Percentiles rank a stretch among this genome's conserved stretches.
These are phyloP conservation scores for Lordiphosa fenestrarum DNA, from an alignment of 2,888 invertebrate species.

Conservation along the genomic window DNA sequence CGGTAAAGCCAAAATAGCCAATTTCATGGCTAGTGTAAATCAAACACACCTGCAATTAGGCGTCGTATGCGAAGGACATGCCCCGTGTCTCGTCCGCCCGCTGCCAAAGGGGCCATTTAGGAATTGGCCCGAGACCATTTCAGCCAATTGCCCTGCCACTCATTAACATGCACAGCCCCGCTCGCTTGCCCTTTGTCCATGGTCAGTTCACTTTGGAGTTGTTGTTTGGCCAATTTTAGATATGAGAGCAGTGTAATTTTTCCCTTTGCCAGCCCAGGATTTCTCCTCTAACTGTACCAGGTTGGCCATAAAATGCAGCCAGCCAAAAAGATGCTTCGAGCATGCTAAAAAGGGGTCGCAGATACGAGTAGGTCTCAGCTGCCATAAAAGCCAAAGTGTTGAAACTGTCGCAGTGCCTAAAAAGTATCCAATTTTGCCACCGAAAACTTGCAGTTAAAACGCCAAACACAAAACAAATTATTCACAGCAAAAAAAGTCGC, in stretches of 20 bases:
- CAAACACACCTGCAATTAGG: slow-evolving; percentile 71
- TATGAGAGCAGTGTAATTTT: slow-evolving; percentile 46
- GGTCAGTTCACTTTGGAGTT: slow-evolving; percentile 6
- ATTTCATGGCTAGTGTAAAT: slow-evolving; percentile 70
- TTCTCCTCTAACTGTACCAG: slow-evolving; percentile 32
- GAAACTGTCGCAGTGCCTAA: slow-evolving; percentile 58
- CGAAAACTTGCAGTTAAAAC: slow-evolving; percentile 59
- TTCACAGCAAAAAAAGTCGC: slow-evolving; percentile 23
- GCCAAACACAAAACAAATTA: slow-evolving; percentile 23
- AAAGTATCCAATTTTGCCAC: slow-evolving; percentile 44
- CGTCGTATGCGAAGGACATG: slow-evolving; percentile 16
- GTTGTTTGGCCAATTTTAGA: slow-evolving; percentile 36
- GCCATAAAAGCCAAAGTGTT: slow-evolving; percentile 61
- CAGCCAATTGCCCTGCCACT: slow-evolving; percentile 59
- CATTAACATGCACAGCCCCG: slow-evolving; percentile 61
- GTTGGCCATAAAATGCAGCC: slow-evolving; percentile 60
- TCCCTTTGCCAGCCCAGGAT: slow-evolving; percentile 3
- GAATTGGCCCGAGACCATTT: slow-evolving; percentile 54
- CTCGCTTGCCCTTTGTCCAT: slow-evolving; percentile 16
- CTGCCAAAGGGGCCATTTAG: slow-evolving; percentile 25
- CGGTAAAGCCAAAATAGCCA: slow-evolving; percentile 64
- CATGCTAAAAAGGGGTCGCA: slow-evolving; percentile 55
- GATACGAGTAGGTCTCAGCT: slow-evolving; percentile 34
- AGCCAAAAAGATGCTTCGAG: slow-evolving; percentile 33
- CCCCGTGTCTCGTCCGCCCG: background rate